Base-by-base conservation (phyloP, 2,888 invertebrate genomes). In the Dilophus febrilis region DNA sequence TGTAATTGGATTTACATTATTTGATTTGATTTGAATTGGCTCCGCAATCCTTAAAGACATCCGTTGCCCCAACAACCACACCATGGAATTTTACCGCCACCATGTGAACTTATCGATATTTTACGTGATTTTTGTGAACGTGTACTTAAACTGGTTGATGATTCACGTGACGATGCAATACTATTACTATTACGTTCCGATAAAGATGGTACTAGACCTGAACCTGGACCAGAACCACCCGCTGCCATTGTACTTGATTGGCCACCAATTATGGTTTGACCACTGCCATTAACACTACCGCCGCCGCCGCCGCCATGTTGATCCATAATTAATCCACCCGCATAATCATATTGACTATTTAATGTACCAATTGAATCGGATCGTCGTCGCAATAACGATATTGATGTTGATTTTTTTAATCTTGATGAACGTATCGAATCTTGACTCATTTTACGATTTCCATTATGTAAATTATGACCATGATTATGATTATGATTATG, bases 1-100 rank as follows among this genome's bases (percentile, higher is more conserved):
- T n/a, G n/a, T n/a, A n/a, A n/a, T n/a, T n/a, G n/a, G n/a, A n/a
- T n/a, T n/a, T n/a, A n/a, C n/a, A n/a, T n/a, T n/a, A n/a, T n/a
- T n/a, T n/a, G n/a, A n/a, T n/a, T n/a, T n/a, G n/a, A n/a, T n/a
- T n/a, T n/a, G n/a, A n/a, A n/a, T n/a, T n/a, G n/a, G n/a, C n/a
- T n/a, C n/a, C n/a, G n/a, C n/a, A n/a, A n/a, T 22, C 22, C 14
- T 37, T 53, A 57, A 38, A 58, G 46, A 46, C 62, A 63, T 3
- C 62, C 60, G 45, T 62, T 63, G 28, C 63, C 63, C 63, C 63
- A 63, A 46, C 63, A 63, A 18, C 59, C 63, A 42, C 63, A 63
- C 63, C 63, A 63, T 19, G 63, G 63, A 43, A 63, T 63, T 45
- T 63, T 63, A 13, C 42, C 43, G 12, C 22, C 35, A 17, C 13